Conservation (phyloP, 2,113 vertebrate species). For the Phoxinus phoxinus region DNA sequence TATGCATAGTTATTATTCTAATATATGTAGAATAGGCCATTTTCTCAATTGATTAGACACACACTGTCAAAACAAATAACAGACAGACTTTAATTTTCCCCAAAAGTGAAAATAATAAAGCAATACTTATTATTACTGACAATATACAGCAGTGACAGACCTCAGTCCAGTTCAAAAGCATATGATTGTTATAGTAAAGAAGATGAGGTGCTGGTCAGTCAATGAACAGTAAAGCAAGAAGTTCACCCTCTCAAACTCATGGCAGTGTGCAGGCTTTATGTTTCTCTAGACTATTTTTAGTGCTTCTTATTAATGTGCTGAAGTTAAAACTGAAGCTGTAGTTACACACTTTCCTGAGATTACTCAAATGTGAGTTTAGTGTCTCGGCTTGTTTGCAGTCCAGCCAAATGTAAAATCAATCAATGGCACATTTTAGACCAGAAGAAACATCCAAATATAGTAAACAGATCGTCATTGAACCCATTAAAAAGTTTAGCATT, state of each 20-base stretch:
- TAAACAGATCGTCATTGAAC: background rate
- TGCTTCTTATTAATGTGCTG: background rate
- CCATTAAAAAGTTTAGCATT: background rate
- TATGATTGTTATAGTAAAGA: background rate
- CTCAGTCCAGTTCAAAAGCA: background rate
- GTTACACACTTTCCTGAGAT: background rate
- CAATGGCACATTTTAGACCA: background rate
- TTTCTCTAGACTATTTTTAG: slow-evolving; percentile 11
- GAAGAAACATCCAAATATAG: background rate
- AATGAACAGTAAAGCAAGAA: background rate
- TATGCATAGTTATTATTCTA: background rate
- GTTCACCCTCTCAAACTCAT: background rate
- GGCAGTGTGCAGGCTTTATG: background rate
- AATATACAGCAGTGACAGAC: background rate
- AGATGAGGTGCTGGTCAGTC: background rate
- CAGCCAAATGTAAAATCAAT: background rate
- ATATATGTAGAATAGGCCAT: background rate
- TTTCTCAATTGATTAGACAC: background rate
- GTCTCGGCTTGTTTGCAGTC: background rate
- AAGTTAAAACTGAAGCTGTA: background rate
- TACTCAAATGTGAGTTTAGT: background rate
- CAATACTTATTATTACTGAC: background rate
- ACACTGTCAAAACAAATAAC: background rate
- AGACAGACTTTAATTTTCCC: background rate
- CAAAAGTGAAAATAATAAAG: background rate